Evolutionary conservation across 2,797 vertebrate genomes (phyloP).

Genomic region (Erithacus rubecula): DNA sequence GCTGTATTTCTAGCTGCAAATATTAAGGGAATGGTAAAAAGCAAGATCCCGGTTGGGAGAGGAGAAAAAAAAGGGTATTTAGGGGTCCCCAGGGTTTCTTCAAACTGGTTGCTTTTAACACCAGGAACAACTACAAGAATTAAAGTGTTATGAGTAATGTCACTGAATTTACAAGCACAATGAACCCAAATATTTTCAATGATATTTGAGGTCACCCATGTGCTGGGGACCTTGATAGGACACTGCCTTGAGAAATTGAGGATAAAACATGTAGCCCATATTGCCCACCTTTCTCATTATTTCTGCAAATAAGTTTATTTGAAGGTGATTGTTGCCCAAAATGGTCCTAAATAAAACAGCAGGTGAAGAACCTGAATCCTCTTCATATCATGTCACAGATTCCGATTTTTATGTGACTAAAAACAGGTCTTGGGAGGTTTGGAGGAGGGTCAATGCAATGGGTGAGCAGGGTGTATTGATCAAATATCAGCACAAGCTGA

Average conservation of each 20-base stretch:
- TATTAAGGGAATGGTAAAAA: slow-evolving; percentile 70
- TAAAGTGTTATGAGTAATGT: background rate
- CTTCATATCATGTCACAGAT: background rate
- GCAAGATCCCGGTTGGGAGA: slow-evolving; percentile 14
- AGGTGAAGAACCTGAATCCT: background rate
- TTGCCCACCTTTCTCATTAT: background rate
- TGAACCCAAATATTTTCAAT: background rate
- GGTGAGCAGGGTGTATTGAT: background rate
- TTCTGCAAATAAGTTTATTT: background rate
- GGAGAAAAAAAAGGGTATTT: background rate
- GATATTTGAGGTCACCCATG: background rate
- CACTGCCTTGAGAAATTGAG: background rate
- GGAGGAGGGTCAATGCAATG: background rate
- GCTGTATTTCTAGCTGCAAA: slow-evolving; percentile 78
- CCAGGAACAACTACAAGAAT: background rate
- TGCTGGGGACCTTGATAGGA: fast-evolving
- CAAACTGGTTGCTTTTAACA: background rate
- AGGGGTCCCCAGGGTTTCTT: background rate
- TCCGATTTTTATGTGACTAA: background rate
- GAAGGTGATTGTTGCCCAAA: background rate
- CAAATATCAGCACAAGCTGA: background rate
- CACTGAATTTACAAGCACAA: background rate
- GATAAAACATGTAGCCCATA: fast-evolving
- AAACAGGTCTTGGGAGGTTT: fast-evolving
- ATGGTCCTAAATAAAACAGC: background rate